These are phyloP conservation scores for Cryptomyrus ogoouensis DNA, from an alignment of 2,113 vertebrate species.

Conservation along the genomic window DNA sequence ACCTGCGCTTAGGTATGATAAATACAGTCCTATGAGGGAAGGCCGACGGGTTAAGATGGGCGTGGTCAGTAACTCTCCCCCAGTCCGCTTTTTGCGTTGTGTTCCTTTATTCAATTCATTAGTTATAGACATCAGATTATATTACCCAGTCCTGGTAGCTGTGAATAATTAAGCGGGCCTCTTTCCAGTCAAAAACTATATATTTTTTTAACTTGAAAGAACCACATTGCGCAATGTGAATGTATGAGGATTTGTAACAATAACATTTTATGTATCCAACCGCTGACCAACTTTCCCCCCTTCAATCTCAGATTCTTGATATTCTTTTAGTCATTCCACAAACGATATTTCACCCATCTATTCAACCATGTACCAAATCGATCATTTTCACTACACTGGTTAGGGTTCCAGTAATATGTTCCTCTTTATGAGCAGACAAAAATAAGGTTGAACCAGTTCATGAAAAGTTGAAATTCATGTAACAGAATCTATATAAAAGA, in stretches of 20 bases:
- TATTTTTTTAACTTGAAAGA: background rate
- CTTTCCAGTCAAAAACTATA: background rate
- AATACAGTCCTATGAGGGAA: background rate
- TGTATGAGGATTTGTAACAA: background rate
- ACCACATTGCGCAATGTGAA: background rate
- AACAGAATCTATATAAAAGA: background rate
- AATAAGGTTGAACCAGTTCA: background rate
- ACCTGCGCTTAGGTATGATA: background rate
- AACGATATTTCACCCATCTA: background rate
- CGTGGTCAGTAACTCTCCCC: background rate
- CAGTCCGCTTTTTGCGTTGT: background rate
- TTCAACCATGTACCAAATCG: background rate
- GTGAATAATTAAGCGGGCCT: background rate
- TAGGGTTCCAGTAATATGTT: background rate
- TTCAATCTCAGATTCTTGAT: background rate
- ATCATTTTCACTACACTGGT: background rate
- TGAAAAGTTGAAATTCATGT: background rate
- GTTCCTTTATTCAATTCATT: background rate
- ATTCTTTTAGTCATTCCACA: background rate
- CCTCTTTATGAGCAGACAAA: background rate
- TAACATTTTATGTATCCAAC: background rate
- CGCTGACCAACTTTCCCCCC: background rate
- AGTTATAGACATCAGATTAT: background rate
- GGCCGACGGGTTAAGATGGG: background rate
- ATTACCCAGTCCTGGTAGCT: background rate